phyloP scores from a whole-genome alignment of 2,113 vertebrate species.

The Siniperca chuatsi region DNA sequence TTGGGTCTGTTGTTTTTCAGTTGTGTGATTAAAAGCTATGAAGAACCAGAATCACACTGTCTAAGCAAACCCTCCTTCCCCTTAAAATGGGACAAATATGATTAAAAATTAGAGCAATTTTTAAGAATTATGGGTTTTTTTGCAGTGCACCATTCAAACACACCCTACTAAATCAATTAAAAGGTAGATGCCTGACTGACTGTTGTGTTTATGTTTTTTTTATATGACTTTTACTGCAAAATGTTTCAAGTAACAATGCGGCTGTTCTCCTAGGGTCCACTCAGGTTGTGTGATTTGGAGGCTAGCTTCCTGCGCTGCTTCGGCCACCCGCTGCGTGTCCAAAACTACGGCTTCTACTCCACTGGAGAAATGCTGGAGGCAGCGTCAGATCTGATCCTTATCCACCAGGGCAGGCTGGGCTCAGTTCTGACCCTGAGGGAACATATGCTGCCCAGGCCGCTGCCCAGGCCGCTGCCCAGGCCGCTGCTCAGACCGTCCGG shows the following conservation, averaged over 20 bases:
- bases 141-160: background rate
- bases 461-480: background rate
- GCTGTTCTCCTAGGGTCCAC: conserved; percentile 80
- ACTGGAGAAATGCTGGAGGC: conserved; percentile 87
- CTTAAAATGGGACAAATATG: background rate
- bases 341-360: conserved; percentile 89
- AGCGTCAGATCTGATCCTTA: conserved; percentile 81
- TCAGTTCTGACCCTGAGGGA: conserved; percentile 86
- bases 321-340: conserved; percentile 83
- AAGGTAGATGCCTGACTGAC: background rate
- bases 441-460: conserved; percentile 10
- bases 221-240: background rate
- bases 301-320: conserved; percentile 84
- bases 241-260: background rate
- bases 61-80: background rate
- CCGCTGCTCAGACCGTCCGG: rapidly evolving
- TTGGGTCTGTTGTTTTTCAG: background rate
- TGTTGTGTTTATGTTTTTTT: background rate
- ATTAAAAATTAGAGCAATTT: background rate
- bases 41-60: background rate
- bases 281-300: conserved; percentile 88
- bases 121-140: background rate
- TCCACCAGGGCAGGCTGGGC: conserved; percentile 86
- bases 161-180: background rate
- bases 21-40: background rate